These are phyloP conservation scores for Periophthalmus modestus DNA, from an alignment of 2,113 vertebrate species.

Conservation along the genomic window DNA sequence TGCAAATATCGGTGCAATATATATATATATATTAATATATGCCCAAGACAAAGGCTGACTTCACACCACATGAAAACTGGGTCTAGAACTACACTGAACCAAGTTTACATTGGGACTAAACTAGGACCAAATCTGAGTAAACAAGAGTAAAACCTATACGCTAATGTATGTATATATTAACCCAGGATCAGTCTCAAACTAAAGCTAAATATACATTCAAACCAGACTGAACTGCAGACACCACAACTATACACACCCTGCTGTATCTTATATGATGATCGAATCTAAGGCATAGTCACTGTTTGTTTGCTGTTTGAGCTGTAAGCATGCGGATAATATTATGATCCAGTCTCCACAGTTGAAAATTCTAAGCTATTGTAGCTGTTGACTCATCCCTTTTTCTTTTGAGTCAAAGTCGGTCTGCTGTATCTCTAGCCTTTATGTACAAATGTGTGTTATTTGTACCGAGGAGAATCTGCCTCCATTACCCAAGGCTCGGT, in stretches of 20 bases:
- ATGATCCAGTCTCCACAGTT: slow-evolving; percentile 31
- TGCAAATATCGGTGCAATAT: no score
- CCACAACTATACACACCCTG: neutral
- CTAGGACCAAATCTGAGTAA: no score
- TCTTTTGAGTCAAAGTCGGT: slow-evolving; percentile 44
- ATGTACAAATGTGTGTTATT: slow-evolving; percentile 64
- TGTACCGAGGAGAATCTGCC: slow-evolving; percentile 38
- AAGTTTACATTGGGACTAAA: no score
- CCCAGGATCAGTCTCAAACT: neutral
- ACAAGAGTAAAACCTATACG: no score
- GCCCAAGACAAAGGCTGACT: no score
- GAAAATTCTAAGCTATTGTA: slow-evolving; percentile 51
- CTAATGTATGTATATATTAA: no score
- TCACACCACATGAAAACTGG: no score
- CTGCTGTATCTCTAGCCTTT: slow-evolving; percentile 51
- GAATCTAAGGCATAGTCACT: slow-evolving; percentile 33
- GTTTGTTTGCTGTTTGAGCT: slow-evolving; percentile 34
- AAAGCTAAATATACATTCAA: neutral
- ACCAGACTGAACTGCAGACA: neutral
- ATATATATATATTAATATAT: no score
- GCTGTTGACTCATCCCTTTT: slow-evolving; percentile 51
- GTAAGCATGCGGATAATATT: slow-evolving; percentile 47
- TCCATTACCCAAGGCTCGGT: slow-evolving; percentile 43
- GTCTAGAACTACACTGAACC: no score
- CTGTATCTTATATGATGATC: slow-evolving; percentile 16